phyloP scores from a whole-genome alignment of 2,888 invertebrate species.

The Spisula solida region DNA sequence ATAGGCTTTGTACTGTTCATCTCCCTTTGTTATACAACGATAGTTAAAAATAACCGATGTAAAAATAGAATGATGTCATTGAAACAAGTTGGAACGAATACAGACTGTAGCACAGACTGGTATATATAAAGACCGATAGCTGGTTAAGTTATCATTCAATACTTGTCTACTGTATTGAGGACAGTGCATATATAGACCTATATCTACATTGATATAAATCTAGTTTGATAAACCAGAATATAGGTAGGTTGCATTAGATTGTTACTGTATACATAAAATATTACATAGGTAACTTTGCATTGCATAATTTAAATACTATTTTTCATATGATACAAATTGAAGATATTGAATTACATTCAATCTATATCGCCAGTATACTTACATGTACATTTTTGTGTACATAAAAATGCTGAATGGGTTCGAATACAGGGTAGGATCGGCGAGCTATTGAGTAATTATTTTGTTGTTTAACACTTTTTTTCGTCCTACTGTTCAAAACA shows the following conservation, averaged over 20 bases:
- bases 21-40: neutral
- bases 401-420: neutral
- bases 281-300: neutral
- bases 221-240: neutral
- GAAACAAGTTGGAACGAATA: neutral
- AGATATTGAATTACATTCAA: neutral
- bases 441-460: too few relatives aligned
- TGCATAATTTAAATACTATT: neutral
- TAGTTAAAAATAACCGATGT: neutral
- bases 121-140: conserved; percentile 16
- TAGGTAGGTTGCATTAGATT: neutral
- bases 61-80: conserved; percentile 26
- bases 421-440: neutral
- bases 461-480: too few relatives aligned
- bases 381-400: neutral
- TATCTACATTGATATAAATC: neutral
- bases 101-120: neutral
- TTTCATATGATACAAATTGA: neutral
- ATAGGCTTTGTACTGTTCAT: too few relatives aligned
- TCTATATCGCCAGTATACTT: neutral
- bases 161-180: neutral
- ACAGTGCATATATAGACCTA: neutral
- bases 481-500: too few relatives aligned
- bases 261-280: neutral
- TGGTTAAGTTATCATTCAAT: neutral